Evolutionary conservation across 2,888 invertebrate species (phyloP), one percentile per base, ranked within the genome.

Genomic region (Caenorhabditis angaria): DNA sequence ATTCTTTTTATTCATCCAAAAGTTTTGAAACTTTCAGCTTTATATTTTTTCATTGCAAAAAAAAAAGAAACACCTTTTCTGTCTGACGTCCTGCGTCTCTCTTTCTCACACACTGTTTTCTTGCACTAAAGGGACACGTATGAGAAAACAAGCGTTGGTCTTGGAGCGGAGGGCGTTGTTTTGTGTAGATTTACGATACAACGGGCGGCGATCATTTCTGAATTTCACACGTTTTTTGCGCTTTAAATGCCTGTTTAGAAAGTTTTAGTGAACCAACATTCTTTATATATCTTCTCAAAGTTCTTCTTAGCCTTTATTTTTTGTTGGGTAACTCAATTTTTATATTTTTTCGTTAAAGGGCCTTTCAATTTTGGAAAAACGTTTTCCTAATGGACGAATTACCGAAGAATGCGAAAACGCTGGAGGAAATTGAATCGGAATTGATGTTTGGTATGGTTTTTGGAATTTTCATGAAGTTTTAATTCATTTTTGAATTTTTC

Each of bases 401-500:
- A n/a, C 61, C 60, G 50, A 74, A 66, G 27, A 63, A 74, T 66
- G 75, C 65, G 4, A 70, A 62, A 55, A 68, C 70, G 3, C 41
- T 75, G 28, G 70, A 75, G 4, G 75, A 75, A 25, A 64, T 71
- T 22, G 75, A 75, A 62, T 60, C 65, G n/a, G 68, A 68, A 8
- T 53, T 75, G 56, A 75, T 75, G 67, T 68, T 70, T 48, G 75
- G 75, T 75, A 32, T 48, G 53, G 20, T 24, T n/a, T 4, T 20
- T 51, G 10, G 3, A 51, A 22, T 12, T 18, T 14, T 48, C 4
- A 4, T 8, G 12, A 6, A 35, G 4, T 22, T 41, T 25, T 20
- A 6, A 20, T 41, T 50, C 6, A 24, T 6, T 54, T 54, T 12
- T 10, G 18, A 61, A 20, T 27, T 50, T 27, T 22, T 41, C 20